Conservation (phyloP, 37 sponge, comb jelly and placozoan genomes). For the Tethya wilhelma region DNA sequence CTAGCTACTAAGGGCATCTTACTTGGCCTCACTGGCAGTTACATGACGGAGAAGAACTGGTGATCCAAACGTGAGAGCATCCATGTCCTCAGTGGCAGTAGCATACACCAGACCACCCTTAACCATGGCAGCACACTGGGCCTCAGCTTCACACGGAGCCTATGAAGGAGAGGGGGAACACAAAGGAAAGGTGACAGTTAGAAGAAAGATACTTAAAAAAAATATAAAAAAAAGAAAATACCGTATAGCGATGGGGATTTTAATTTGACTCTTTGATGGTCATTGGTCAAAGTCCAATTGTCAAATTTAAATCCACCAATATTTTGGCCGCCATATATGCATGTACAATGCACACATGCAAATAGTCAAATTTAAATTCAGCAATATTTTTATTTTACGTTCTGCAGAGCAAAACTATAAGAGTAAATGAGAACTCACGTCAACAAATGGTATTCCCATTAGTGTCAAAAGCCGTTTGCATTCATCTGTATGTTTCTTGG, state of each 20-base stretch:
- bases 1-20: background rate
- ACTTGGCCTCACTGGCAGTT: slow-evolving; percentile 97
- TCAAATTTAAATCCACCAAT: too few relatives aligned
- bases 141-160: slow-evolving; percentile 99
- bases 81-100: slow-evolving; percentile 99
- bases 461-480: slow-evolving; percentile 86
- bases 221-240: background rate
- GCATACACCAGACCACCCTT: slow-evolving; percentile 91
- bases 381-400: too few relatives aligned
- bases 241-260: background rate
- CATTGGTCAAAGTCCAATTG: too few relatives aligned
- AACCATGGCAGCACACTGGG: slow-evolving; percentile 97
- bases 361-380: too few relatives aligned
- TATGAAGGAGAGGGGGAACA: slow-evolving; percentile 2
- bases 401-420: background rate
- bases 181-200: background rate
- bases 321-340: too few relatives aligned
- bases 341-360: too few relatives aligned
- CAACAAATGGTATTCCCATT: slow-evolving; percentile 95
- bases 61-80: slow-evolving; percentile 95
- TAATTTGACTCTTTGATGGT: too few relatives aligned
- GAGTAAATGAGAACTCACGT: slow-evolving; percentile 34
- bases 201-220: background rate
- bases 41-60: slow-evolving; percentile 84
- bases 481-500: slow-evolving; percentile 88